phyloP scores from a whole-genome alignment of 2,888 invertebrate species.

The Rotaria magnacalcarata region DNA sequence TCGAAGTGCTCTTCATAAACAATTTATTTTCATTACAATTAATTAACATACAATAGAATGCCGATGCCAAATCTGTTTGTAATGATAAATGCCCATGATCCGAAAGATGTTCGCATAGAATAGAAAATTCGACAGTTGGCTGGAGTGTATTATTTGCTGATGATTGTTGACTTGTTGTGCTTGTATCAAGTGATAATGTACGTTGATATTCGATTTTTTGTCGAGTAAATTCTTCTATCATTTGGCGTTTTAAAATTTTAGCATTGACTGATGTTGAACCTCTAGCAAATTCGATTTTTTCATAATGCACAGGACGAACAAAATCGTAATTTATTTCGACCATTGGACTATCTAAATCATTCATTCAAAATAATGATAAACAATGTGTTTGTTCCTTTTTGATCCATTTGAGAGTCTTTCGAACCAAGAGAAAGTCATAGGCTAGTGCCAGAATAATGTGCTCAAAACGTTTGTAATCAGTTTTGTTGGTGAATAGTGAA shows the following conservation, averaged over 20 bases:
- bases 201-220: background rate
- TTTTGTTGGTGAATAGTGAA: too few relatives aligned
- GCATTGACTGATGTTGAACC: background rate
- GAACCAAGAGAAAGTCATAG: too few relatives aligned
- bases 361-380: too few relatives aligned
- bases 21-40: conserved; percentile 38
- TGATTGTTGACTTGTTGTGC: background rate
- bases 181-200: background rate
- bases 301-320: conserved; percentile 16
- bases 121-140: background rate
- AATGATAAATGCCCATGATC: conserved; percentile 8
- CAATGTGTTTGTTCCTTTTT: too few relatives aligned
- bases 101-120: background rate
- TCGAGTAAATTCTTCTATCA: background rate
- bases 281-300: conserved; percentile 21
- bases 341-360: too few relatives aligned
- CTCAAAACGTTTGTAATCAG: too few relatives aligned
- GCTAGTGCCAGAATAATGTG: too few relatives aligned
- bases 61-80: conserved; percentile 20
- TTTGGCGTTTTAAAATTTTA: conserved; percentile 25
- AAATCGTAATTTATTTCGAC: background rate
- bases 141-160: background rate
- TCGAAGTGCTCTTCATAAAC: background rate
- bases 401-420: too few relatives aligned
- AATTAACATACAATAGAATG: conserved; percentile 32